Conservation (phyloP, 2,113 vertebrate genomes). For the Rynchops niger region DNA sequence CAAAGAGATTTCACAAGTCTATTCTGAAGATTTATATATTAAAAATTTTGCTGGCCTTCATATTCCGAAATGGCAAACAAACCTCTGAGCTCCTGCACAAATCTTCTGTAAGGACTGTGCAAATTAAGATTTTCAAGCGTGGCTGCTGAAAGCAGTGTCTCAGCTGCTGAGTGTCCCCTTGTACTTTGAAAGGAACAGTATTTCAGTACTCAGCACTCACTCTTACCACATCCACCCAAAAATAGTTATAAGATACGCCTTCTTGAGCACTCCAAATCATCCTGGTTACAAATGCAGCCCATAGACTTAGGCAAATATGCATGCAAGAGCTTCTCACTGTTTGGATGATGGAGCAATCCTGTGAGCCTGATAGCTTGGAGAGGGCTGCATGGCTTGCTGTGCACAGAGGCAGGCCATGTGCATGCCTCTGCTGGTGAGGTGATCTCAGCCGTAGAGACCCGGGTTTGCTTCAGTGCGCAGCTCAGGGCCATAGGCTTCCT, state of each 20-base stretch:
- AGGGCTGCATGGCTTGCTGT: neutral
- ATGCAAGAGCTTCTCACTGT: neutral
- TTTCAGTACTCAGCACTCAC: neutral
- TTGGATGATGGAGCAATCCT: accelerated
- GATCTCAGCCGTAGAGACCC: accelerated
- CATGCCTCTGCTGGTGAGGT: neutral
- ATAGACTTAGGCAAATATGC: neutral
- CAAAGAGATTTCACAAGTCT: neutral
- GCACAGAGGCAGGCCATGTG: accelerated
- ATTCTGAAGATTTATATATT: neutral
- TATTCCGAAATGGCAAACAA: neutral
- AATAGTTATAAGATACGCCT: neutral
- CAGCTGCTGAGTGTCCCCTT: neutral
- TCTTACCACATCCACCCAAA: neutral
- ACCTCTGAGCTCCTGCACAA: neutral
- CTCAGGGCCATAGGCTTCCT: neutral
- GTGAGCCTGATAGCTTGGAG: neutral
- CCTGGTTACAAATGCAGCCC: neutral
- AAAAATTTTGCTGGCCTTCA: neutral
- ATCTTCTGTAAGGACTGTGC: neutral
- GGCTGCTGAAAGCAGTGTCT: neutral
- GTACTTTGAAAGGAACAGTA: neutral
- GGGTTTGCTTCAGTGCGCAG: neutral
- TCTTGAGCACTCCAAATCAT: neutral
- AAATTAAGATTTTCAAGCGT: neutral